Evolutionary conservation across 2,113 vertebrate genomes (phyloP), one percentile per base, ranked within the genome.

Genomic region (Eulemur rufifrons): DNA sequence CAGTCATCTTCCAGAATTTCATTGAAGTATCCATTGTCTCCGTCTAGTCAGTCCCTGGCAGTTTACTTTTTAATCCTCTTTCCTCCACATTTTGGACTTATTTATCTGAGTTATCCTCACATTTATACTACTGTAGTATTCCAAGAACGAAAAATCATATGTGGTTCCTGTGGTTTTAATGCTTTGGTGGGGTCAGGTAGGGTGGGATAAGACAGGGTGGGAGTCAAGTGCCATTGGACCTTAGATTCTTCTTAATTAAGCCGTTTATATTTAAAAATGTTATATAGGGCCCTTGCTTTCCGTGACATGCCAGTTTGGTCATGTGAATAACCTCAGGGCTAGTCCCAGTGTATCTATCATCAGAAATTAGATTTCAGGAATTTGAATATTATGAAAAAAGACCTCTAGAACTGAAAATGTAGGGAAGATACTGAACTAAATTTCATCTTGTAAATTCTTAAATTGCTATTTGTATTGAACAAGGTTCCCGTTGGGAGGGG

Each of bases 301-400:
- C 78, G 90, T 90, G 86, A 86, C 80, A 68, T 64, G 71, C 61
- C 56, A 61, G 5, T 78, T 97, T 93, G 85, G 69, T 95, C 73
- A 32, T 73, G 42, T 78, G 54, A 39, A 27, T 68, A 88, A 27
- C 50, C 21, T 85, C 18, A 94, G 66, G 78, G 77, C 20, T 76
- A 45, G 25, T 87, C 52, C 8, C 14, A 39, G 14, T 42, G 39
- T 76, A 37, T 54, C n/a, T 76, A 37, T 54, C n/a, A 14, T 66
- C 47, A 47, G 86, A 80, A 64, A 27, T 95, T 61, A 80, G 78
- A 39, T 50, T 91, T 91, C 27, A 54, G 61, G 76, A 63, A 52
- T 91, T 96, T 90, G 86, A 85, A 95, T 94, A 59, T 93, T 63
- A 82, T 34, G 68, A 50, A 29, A n/a, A 47, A 92, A 82, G 64